phyloP scores from a whole-genome alignment of 2,888 invertebrate species.

The Dorcus hopei region DNA sequence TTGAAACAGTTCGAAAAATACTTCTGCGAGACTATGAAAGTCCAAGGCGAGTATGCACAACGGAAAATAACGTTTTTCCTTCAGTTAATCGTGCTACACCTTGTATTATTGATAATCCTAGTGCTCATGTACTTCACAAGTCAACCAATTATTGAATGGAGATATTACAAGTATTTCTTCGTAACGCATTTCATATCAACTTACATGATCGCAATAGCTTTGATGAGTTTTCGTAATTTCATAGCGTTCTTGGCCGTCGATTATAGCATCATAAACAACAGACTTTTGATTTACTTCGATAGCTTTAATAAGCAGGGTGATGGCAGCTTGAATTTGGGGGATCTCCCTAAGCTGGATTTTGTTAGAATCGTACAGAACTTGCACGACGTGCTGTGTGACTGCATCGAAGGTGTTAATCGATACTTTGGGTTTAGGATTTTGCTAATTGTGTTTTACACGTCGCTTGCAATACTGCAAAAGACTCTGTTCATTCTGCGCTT shows the following conservation, averaged over 20 bases:
- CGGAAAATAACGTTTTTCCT: neutral
- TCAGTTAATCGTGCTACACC: neutral
- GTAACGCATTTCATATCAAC: neutral
- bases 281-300: neutral
- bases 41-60: neutral
- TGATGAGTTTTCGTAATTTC: conserved; percentile 2
- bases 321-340: no score
- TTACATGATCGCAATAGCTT: conserved; percentile 1
- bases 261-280: neutral
- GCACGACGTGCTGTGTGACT: conserved; percentile 4
- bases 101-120: neutral
- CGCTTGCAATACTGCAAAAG: conserved; percentile 1
- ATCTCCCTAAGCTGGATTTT: no score
- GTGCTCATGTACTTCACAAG: neutral
- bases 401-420: conserved; percentile 3
- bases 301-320: no score
- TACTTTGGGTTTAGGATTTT: conserved; percentile 5
- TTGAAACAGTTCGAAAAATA: no score
- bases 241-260: neutral
- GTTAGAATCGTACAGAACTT: neutral
- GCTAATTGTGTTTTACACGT: neutral
- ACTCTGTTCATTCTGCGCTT: neutral
- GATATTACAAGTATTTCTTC: neutral
- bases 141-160: neutral
- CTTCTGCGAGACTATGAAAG: neutral